Base-by-base conservation (phyloP, 2,113 vertebrate species). In the Cephalopholis sonnerati region DNA sequence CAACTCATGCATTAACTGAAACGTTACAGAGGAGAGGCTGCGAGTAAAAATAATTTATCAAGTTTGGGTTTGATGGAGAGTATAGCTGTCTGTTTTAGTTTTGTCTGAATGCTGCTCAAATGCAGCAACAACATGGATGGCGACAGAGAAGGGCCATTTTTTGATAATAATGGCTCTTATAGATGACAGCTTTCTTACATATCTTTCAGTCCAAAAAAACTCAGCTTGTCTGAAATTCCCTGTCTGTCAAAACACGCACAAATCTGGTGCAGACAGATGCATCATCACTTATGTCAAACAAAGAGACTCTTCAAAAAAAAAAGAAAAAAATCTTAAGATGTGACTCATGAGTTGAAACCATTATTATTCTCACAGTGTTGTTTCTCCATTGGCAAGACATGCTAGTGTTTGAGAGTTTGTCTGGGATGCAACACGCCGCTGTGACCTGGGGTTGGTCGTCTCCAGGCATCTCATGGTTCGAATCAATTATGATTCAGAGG, bases 1-100 rank as follows among this genome's bases (percentile, higher is more conserved):
- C n/a, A 57, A 22, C 22, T 50, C 59, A 6, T 4, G 8, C 4
- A 29, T 62, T 85, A 72, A 77, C 54, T 41, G 73, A 77, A 66
- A 53, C 16, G n/a, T 55, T 66, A 48, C 61, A 67, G 65, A 71
- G 13, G 20, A 58, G 50, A 41, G 18, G 65, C 54, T 70, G 57
- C 50, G 10, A 22, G 46, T 55, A n/a, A 51, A 44, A 57, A 65
- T 48, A 12, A 61, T 57, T 54, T 2, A 68, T 62, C 25, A 68
- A 25, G 48, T 41, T 39, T 20, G 16, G 59, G 41, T 78, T 78
- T 78, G 62, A 79, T 55, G 70, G 41, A 24, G 57, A 27, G 36
- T 12, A 6, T 18, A 29, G 39, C 58, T 65, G 78, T 70, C 66
- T 46, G 4, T 75, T 57, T 81, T 44, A 17, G 9, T n/a, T 59